Conservation (phyloP, 2,113 vertebrate genomes). For the Trochalopteron elliotii region DNA sequence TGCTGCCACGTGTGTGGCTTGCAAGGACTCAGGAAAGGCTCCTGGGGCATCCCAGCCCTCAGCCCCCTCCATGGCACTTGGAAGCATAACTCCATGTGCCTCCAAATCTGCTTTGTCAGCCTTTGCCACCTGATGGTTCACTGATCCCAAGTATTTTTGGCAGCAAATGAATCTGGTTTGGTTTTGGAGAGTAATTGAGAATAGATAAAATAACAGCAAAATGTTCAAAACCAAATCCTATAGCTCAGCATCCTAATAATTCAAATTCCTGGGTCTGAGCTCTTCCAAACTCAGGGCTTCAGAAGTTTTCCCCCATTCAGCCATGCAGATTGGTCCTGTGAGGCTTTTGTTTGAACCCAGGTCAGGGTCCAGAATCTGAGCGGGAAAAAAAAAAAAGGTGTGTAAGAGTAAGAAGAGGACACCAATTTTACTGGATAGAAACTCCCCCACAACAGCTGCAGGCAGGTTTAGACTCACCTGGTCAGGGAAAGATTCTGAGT, state of each 20-base stretch:
- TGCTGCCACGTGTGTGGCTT: background rate
- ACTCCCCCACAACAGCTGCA: background rate
- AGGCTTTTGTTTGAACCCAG: background rate
- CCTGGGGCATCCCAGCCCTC: background rate
- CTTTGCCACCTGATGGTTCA: background rate
- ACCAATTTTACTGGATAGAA: background rate
- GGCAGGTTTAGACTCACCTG: background rate
- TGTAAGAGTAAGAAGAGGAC: background rate
- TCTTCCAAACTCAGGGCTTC: background rate
- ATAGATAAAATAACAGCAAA: background rate
- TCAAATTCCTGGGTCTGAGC: background rate
- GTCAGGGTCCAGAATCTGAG: background rate
- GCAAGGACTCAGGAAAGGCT: background rate
- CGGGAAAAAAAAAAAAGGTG: background rate
- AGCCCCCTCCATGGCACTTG: background rate
- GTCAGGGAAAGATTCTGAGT: background rate
- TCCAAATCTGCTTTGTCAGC: background rate
- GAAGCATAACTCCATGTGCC: background rate
- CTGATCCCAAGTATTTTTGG: background rate
- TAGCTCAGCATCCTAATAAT: background rate
- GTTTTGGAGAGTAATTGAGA: background rate
- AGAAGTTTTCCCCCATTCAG: background rate
- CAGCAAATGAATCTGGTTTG: background rate
- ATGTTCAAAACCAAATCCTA: background rate
- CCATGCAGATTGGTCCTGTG: background rate